Conservation (phyloP, 2,113 vertebrate species). For the Panurus biarmicus region DNA sequence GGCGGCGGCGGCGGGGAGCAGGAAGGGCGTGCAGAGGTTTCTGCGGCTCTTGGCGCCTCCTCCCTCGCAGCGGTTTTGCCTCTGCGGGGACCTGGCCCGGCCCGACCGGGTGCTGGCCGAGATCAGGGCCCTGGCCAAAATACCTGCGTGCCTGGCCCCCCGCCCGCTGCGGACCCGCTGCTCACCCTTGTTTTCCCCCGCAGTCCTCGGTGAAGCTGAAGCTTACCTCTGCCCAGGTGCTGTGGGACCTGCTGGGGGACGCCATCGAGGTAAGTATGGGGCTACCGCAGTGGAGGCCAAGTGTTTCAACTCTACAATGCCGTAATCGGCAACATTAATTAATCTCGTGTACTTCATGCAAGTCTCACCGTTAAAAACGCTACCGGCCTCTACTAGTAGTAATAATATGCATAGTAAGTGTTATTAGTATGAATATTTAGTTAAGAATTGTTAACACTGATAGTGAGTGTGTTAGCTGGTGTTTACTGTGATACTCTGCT, state of each 20-base stretch:
- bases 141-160: not conserved
- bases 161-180: no score
- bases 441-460: not conserved
- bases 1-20: not conserved
- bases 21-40: not conserved
- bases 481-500: not conserved
- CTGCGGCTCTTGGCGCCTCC: not conserved
- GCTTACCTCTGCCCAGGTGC: conserved; percentile 86
- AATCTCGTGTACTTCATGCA: not conserved
- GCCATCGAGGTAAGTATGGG: conserved; percentile 80
- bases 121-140: conserved; percentile 44
- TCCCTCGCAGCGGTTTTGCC: conserved; percentile 4
- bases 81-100: conserved; percentile 48
- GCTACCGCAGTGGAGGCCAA: fast-evolving
- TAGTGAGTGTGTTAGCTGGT: no score
- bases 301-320: fast-evolving
- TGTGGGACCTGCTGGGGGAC: conserved; percentile 85
- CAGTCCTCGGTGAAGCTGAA: conserved; percentile 94
- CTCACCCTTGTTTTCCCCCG: not conserved
- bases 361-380: not conserved
- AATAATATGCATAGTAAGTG: no score
- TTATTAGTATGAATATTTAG: no score
- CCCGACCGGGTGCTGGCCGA: conserved; percentile 52
- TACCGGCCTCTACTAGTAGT: not conserved
- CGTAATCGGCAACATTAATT: not conserved